Base-by-base conservation (phyloP, 2,797 vertebrate genomes). In the Argyrosomus regius region DNA sequence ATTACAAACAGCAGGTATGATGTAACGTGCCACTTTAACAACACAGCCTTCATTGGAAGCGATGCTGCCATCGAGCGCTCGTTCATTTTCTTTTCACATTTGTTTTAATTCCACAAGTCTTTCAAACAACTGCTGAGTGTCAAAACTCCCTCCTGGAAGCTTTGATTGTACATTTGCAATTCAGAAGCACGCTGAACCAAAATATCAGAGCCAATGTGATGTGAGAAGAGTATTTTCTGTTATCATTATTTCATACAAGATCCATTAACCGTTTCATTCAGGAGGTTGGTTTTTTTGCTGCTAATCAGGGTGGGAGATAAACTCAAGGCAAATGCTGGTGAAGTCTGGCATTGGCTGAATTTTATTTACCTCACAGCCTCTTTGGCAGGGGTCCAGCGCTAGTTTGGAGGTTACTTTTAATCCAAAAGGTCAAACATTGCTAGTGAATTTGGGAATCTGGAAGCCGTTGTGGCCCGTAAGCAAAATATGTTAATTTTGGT, bases 401-500 rank as follows among this genome's bases (percentile, higher is more conserved):
- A 18, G 53, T 68, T 80, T 62, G 46, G 60, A 66, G 72, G 67
- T 68, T 82, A 62, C 63, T 84, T 84, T 74, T 53, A 81, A 78
- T 80, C 61, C 49, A 24, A 81, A 90, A 88, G 69, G 83, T 89
- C 82, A 84, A 75, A 72, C 41, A 48, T 86, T 59, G 52, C 56
- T 83, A 1, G 2, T 72, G 49, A 85, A 77, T 81, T 72, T 54
- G 5, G n/a, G 8, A 77, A 64, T 63, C 45, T 75, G 45, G 28
- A 59, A 79, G 77, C 58, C 4, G 24, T 35, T 88, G 68, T 17
- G 58, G 53, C 68, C 84, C 1, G 2, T 62, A 53, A 67, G 80
- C 57, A 54, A 63, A 61, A 73, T 69, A 64, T 59, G 7, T 35
- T 28, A 71, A 87, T 85, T 75, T 66, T n/a, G 43, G 35, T 26